A percentile compares a stretch with the other conserved stretches of the same genome.
These are phyloP conservation scores for Iselma pallidipennis DNA, from an alignment of 2,888 invertebrate species.

Conservation along the genomic window DNA sequence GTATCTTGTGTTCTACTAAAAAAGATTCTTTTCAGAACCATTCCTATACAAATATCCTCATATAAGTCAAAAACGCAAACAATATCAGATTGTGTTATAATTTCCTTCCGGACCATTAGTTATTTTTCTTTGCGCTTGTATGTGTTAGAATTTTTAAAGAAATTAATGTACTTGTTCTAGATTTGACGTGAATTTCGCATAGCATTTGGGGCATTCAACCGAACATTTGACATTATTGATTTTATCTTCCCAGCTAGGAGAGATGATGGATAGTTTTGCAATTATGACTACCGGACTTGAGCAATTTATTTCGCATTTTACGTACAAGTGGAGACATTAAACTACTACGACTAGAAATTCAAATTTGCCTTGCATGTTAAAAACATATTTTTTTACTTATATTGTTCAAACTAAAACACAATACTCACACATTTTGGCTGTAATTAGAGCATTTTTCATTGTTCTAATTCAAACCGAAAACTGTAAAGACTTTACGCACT, in stretches of 20 bases:
- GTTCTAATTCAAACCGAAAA: not conserved
- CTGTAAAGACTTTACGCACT: too few species aligned
- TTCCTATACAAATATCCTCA: too few species aligned
- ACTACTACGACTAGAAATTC: not conserved
- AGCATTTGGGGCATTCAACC: not conserved
- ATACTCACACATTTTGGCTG: too few species aligned
- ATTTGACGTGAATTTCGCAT: not conserved
- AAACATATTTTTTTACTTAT: not conserved
- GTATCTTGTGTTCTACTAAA: too few species aligned
- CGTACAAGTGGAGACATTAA: not conserved
- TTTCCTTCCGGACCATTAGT: too few species aligned
- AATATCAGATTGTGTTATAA: too few species aligned
- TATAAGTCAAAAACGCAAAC: too few species aligned
- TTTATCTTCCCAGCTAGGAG: not conserved
- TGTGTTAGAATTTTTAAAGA: too few species aligned
- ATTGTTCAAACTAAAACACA: too few species aligned
- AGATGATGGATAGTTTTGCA: not conserved
- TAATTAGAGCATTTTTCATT: not conserved
- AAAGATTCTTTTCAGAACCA: too few species aligned
- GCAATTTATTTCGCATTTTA: not conserved
- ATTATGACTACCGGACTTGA: not conserved
- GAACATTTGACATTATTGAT: not conserved
- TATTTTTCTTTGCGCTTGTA: too few species aligned
- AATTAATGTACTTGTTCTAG: too few species aligned
- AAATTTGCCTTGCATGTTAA: not conserved